Base-by-base conservation (phyloP, 2,888 invertebrate species). In the Drosophila limbata region DNA sequence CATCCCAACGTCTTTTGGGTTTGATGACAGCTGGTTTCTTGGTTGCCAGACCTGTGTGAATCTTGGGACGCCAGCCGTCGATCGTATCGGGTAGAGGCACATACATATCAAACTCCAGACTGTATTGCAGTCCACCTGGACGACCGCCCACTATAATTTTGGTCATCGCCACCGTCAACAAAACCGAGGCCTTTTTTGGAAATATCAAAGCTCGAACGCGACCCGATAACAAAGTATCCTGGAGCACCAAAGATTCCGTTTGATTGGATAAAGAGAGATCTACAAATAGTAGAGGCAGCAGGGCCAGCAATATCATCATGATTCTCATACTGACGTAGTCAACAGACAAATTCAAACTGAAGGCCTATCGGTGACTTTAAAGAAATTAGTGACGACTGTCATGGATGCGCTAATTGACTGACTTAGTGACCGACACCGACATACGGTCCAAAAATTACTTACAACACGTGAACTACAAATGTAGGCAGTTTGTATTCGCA, bases 51-150 rank as follows among this genome's bases (percentile, higher is more conserved):
- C 47, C 42, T 4, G 76, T 15, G 0, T 84, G 31, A 4, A 84
- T 64, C 1, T 67, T 85, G 6, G 90, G 86, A 6, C 79, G 74
- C 90, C 90, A 90, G 10, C 84, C 88, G 4, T 87, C 89, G 2
- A 89, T 15, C 4, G 81, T 74, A n/a, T 90, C 89, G 8, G 90
- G 90, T n/a, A 90, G n/a, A 1, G 81, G 63, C n/a, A 63, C 62
- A 59, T 83, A 90, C 69, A 88, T 77, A 65, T 90, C 90, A 45
- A 89, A 81, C 61, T 90, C 90, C 8, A 90, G 42, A 10, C 80
- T 81, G 33, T 89, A 80, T 21, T 77, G 77, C 10, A 90, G 47
- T 0, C 90, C 90, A 44, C 76, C 68, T 4, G 90, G 90, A 9
- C 77, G 69, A 3, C 80, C 88, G 31, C 75, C 90, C 8, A 90